These are phyloP conservation scores for Caloenas nicobarica DNA, from an alignment of 2,113 vertebrate species.

Conservation along the genomic window DNA sequence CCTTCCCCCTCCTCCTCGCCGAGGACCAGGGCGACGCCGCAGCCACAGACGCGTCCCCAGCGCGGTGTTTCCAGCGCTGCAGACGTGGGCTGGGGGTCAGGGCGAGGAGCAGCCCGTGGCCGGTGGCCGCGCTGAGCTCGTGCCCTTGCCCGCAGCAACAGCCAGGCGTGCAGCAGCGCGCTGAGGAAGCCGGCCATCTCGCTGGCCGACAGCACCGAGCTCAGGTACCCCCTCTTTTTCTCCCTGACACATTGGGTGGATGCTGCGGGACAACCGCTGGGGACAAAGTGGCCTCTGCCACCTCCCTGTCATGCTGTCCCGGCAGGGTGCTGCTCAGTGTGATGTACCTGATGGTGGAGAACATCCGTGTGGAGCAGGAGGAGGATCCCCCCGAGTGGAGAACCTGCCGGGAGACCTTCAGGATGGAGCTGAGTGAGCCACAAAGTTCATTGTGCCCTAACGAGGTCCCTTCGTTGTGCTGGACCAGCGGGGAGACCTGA, in stretches of 20 bases:
- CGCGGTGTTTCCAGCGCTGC: fast-evolving
- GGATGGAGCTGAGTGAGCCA: constrained; percentile 86
- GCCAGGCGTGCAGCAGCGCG: constrained; percentile 91
- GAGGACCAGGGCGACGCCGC: neutral
- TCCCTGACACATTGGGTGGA: neutral
- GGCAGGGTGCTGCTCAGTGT: constrained; percentile 91
- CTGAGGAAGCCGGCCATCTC: constrained; percentile 95
- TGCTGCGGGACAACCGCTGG: neutral
- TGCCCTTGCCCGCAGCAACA: constrained; percentile 80
- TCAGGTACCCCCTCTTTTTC: constrained; percentile 79
- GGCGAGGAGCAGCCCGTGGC: neutral
- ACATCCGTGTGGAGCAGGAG: constrained; percentile 81
- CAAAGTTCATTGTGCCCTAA: fast-evolving
- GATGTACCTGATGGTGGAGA: constrained; percentile 98
- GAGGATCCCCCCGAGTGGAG: constrained; percentile 84
- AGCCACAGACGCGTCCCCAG: fast-evolving
- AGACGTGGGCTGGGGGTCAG: fast-evolving
- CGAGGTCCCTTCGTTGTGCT: fast-evolving
- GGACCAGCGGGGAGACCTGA: fast-evolving
- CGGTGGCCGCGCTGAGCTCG: fast-evolving
- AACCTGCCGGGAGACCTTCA: constrained; percentile 85
- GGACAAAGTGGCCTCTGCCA: neutral
- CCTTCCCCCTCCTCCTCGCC: neutral
- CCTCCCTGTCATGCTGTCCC: fast-evolving
- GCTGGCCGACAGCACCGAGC: constrained; percentile 94